Percentiles rank a stretch among this genome's conserved stretches.
Conservation (phyloP, 2,113 vertebrate genomes). For the Pungitius pungitius region DNA sequence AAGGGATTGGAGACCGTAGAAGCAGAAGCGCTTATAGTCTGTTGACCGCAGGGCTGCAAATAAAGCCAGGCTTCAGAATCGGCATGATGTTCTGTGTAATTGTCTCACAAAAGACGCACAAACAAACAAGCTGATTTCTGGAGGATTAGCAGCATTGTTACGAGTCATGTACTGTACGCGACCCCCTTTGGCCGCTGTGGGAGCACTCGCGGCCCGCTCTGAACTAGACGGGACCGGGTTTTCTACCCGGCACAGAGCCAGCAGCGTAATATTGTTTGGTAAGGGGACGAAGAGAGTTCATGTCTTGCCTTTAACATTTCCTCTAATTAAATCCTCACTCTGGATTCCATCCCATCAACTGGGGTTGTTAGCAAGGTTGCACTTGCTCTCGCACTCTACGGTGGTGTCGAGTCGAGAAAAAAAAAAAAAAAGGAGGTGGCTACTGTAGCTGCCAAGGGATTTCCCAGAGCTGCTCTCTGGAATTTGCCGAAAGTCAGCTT, state of each 20-base stretch:
- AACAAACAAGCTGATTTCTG: constrained; percentile 63
- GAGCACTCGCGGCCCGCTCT: constrained; percentile 65
- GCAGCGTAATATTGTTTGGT: constrained; percentile 62
- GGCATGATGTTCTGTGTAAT: constrained; percentile 51
- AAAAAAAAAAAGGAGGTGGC: constrained; percentile 51
- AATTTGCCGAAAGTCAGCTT: constrained; percentile 16
- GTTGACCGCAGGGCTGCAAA: constrained; percentile 57
- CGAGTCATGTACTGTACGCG: constrained; percentile 68
- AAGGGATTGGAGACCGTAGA: constrained; percentile 44
- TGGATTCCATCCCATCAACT: constrained; percentile 43
- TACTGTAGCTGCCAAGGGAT: constrained; percentile 28
- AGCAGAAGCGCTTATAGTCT: constrained; percentile 48
- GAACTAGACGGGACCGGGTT: constrained; percentile 40
- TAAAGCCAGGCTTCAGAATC: constrained; percentile 55
- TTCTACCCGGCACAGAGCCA: constrained; percentile 66
- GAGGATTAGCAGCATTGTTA: constrained; percentile 73
- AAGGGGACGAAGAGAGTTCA: constrained; percentile 52
- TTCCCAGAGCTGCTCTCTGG: constrained; percentile 39
- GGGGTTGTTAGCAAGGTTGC: constrained; percentile 45
- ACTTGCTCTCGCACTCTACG: constrained; percentile 51
- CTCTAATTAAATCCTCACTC: constrained; percentile 71
- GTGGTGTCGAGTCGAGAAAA: constrained; percentile 56
- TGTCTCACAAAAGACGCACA: constrained; percentile 51
- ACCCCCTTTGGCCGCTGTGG: constrained; percentile 64
- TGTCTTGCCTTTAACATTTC: constrained; percentile 66